These are phyloP conservation scores for Prenolepis imparis DNA, from an alignment of 2,888 invertebrate genomes.

Conservation along the genomic window DNA sequence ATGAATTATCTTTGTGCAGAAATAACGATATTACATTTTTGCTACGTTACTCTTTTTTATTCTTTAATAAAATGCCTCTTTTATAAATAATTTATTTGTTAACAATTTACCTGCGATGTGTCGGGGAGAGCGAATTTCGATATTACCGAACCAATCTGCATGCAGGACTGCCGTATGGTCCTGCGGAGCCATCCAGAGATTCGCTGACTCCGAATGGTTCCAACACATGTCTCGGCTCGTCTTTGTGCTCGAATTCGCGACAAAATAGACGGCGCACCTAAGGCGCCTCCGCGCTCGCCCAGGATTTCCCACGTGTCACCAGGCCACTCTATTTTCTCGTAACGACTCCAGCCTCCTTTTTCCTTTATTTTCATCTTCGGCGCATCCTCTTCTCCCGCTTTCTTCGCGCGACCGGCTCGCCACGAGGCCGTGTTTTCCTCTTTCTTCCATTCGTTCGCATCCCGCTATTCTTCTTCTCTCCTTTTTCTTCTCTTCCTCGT, in stretches of 20 bases:
- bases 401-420: constrained; percentile 39
- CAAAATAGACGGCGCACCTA: constrained; percentile 58
- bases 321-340: constrained; percentile 75
- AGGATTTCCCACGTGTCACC: constrained; percentile 75
- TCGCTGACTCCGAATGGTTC: constrained; percentile 34
- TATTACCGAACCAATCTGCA: constrained; percentile 10
- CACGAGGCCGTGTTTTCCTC: constrained; percentile 28
- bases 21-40: background rate
- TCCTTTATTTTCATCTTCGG: constrained; percentile 65
- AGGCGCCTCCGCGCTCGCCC: constrained; percentile 62
- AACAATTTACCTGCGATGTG: background rate
- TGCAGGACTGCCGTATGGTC: background rate
- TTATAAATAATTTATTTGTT: constrained; percentile 4
- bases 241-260: constrained; percentile 54
- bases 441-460: constrained; percentile 25
- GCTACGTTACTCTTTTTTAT: background rate
- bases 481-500: background rate
- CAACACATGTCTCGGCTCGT: constrained; percentile 45
- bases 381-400: constrained; percentile 35
- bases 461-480: constrained; percentile 33
- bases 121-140: background rate
- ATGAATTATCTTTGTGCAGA: constrained; percentile 1
- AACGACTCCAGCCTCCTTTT: constrained; percentile 62
- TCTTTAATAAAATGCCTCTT: background rate
- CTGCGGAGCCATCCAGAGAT: constrained; percentile 18